phyloP scores from a whole-genome alignment of 2,888 invertebrate genomes.

The Heliconius sara region DNA sequence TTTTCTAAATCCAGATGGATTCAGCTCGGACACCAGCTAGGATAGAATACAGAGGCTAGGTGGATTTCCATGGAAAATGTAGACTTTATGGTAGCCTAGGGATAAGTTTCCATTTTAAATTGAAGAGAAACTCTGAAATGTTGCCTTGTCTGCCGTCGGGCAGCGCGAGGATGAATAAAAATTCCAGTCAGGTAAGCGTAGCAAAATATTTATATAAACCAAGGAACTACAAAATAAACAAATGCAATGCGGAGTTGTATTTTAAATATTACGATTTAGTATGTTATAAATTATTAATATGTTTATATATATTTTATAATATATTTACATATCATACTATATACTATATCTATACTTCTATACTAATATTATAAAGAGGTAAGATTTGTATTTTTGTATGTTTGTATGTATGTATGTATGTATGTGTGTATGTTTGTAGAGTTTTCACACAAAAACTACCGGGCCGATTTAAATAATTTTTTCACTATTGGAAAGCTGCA shows the following conservation, averaged over 20 bases:
- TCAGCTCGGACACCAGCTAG: constrained; percentile 78
- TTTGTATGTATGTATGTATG: no score
- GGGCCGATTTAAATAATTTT: no score
- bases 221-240: constrained; percentile 53
- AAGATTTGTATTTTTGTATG: no score
- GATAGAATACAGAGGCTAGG: constrained; percentile 74
- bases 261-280: constrained; percentile 20
- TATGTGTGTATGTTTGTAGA: no score
- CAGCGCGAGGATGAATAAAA: constrained; percentile 74
- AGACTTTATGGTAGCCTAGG: constrained; percentile 82
- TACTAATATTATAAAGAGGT: no score
- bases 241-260: constrained; percentile 46
- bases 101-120: constrained; percentile 84
- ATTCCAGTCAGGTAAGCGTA: constrained; percentile 74
- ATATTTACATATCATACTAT: no score
- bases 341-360: no score
- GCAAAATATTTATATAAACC: constrained; percentile 76
- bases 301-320: no score
- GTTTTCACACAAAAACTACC: no score
- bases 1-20: constrained; percentile 78
- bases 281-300: background rate
- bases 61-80: constrained; percentile 82
- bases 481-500: no score
- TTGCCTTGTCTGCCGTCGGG: constrained; percentile 76
- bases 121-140: constrained; percentile 81